Evolutionary conservation across 2,113 vertebrate species (phyloP).

Genomic region (Ramphastos sulfuratus): DNA sequence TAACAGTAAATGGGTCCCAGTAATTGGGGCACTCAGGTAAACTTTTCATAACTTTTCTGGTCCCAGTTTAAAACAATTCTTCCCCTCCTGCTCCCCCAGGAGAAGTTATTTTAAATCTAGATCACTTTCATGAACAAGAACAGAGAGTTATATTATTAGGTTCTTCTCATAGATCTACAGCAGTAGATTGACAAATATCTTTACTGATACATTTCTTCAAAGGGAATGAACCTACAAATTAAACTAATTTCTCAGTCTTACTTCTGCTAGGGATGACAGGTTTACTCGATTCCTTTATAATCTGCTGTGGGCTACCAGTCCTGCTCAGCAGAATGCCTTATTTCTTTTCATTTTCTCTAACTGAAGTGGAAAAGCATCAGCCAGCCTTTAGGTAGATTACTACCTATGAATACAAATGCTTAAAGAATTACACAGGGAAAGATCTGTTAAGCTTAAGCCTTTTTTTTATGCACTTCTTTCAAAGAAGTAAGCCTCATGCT

Average conservation of each 20-base stretch:
- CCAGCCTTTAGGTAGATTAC: not conserved
- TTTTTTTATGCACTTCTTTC: not conserved
- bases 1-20: not conserved
- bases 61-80: slow-evolving; percentile 7
- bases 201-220: not conserved
- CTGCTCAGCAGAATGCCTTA: not conserved
- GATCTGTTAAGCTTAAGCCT: not conserved
- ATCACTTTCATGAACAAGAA: slow-evolving; percentile 10
- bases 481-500: not conserved
- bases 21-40: not conserved
- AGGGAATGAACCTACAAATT: not conserved
- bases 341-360: not conserved
- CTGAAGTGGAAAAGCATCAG: not conserved
- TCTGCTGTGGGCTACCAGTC: not conserved
- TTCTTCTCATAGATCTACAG: not conserved
- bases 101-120: slow-evolving; percentile 52
- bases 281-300: not conserved
- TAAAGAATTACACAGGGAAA: not conserved
- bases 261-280: not conserved
- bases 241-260: slow-evolving; percentile 1
- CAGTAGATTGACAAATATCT: not conserved
- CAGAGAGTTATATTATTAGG: not conserved
- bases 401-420: not conserved
- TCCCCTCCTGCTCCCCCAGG: not conserved
- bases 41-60: not conserved